These are phyloP conservation scores for Hesperia comma DNA, from an alignment of 2,888 invertebrate species.

Conservation along the genomic window DNA sequence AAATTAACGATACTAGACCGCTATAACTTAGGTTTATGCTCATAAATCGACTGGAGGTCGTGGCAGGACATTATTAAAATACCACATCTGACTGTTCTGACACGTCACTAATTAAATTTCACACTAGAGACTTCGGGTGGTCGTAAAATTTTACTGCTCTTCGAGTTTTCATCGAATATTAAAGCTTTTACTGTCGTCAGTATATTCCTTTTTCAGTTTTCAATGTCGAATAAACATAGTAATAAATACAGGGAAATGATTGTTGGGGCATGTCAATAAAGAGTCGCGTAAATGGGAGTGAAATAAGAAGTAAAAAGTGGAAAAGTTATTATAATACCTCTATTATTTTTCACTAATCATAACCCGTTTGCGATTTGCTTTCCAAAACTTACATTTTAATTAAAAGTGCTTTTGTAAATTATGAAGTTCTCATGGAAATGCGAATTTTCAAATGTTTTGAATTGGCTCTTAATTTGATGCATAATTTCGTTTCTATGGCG, in stretches of 20 bases:
- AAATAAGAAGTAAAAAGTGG: no score
- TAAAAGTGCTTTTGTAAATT: no score
- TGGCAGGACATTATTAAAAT: constrained; percentile 74
- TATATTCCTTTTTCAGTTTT: constrained; percentile 18
- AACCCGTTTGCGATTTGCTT: no score
- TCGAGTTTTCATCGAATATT: constrained; percentile 67
- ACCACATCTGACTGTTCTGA: constrained; percentile 67
- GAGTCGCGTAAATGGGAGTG: neutral
- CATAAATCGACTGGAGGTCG: constrained; percentile 58
- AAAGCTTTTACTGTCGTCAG: constrained; percentile 48
- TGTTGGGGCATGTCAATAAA: neutral
- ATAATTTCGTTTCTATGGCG: no score
- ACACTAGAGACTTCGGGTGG: constrained; percentile 62
- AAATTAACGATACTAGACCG: constrained; percentile 4
- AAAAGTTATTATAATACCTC: no score
- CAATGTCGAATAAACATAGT: neutral
- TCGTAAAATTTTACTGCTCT: constrained; percentile 75
- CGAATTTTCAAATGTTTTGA: no score
- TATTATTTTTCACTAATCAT: no score
- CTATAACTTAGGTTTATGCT: constrained; percentile 51
- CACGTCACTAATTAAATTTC: constrained; percentile 77
- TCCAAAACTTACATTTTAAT: no score
- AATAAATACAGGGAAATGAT: constrained; percentile 2
- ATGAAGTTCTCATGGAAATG: no score
- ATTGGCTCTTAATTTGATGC: no score